Conservation (phyloP, 2,113 vertebrate species). For the Gallinago media region DNA sequence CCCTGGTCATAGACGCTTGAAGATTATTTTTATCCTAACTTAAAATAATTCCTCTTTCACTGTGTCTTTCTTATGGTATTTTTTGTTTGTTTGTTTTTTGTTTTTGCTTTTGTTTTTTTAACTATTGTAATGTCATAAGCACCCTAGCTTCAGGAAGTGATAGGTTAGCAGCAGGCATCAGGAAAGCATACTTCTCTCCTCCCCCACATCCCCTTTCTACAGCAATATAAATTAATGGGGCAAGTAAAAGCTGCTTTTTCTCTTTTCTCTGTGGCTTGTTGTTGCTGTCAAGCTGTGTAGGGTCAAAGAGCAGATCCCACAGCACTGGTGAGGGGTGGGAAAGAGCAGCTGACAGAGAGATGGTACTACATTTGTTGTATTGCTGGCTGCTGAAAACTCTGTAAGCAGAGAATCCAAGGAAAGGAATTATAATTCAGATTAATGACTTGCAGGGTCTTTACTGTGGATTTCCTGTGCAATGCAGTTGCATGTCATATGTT, state of each 20-base stretch:
- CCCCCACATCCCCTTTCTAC: rapidly evolving
- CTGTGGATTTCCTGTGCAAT: neutral
- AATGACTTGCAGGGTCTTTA: neutral
- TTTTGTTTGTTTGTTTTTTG: no score
- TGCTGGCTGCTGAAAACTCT: neutral
- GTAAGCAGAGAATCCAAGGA: neutral
- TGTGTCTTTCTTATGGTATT: neutral
- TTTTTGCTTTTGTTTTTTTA: neutral
- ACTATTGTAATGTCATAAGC: neutral
- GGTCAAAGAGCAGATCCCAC: neutral
- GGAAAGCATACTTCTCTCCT: neutral
- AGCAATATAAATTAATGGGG: neutral
- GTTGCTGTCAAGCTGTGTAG: neutral
- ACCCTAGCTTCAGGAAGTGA: neutral
- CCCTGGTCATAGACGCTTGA: neutral
- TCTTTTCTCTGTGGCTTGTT: neutral
- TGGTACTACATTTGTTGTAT: neutral
- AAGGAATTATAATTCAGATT: neutral
- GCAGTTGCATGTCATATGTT: neutral
- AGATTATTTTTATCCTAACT: neutral
- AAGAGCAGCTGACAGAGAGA: rapidly evolving
- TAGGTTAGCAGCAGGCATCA: neutral
- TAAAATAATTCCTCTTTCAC: neutral
- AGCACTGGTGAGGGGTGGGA: neutral
- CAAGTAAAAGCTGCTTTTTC: neutral